These are phyloP conservation scores for Pangasianodon hypophthalmus DNA, from an alignment of 2,113 vertebrate species.

Conservation along the genomic window DNA sequence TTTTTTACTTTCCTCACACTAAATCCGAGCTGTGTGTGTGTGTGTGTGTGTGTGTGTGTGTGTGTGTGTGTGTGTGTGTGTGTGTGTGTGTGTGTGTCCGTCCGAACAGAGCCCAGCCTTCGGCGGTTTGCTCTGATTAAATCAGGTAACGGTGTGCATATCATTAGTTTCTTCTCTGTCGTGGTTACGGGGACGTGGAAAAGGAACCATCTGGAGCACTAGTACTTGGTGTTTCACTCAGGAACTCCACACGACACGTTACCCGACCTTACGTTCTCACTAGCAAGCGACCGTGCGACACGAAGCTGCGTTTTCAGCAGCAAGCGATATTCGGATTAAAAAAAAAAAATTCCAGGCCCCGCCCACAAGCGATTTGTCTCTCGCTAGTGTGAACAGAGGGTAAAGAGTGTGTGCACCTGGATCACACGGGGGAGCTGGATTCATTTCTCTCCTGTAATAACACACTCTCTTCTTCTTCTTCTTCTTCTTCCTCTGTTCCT, in stretches of 20 bases:
- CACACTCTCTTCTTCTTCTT: too few relatives aligned
- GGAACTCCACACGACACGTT: not conserved
- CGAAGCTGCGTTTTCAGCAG: not conserved
- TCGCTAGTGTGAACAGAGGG: not conserved
- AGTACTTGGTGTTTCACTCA: not conserved
- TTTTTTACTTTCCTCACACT: too few relatives aligned
- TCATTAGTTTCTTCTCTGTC: not conserved
- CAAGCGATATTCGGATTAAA: not conserved
- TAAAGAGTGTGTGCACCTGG: not conserved
- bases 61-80: too few relatives aligned
- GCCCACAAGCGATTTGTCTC: not conserved
- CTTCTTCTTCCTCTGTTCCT: not conserved
- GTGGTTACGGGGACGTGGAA: not conserved
- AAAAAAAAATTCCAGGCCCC: too few relatives aligned
- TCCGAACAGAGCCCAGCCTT: not conserved
- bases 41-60: too few relatives aligned
- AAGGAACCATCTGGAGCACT: not conserved
- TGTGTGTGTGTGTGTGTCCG: too few relatives aligned
- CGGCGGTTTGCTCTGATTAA: slow-evolving; percentile 16
- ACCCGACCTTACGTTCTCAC: not conserved
- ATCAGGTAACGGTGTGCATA: not conserved
- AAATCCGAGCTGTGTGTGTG: too few relatives aligned
- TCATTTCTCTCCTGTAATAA: not conserved
- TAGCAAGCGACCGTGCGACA: not conserved
- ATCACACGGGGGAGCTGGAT: not conserved